Evolutionary conservation across 2,113 vertebrate genomes (phyloP).

Genomic region (Capreolus pygargus): DNA sequence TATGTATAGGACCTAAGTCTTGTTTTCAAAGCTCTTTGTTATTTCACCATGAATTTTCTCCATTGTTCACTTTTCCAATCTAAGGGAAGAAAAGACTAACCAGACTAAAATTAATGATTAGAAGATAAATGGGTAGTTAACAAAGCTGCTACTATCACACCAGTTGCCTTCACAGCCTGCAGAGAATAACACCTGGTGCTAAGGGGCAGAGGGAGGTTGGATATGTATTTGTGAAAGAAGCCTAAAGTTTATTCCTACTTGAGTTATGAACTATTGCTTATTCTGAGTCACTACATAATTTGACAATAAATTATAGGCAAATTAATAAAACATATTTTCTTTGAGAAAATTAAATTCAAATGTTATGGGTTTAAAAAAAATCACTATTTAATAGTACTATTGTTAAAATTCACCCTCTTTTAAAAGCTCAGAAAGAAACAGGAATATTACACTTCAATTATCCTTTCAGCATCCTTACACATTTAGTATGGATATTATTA

Average conservation of each 20-base stretch:
- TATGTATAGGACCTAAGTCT: background rate
- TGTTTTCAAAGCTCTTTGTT: background rate
- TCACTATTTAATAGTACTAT: background rate
- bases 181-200: background rate
- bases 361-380: background rate
- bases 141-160: background rate
- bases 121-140: background rate
- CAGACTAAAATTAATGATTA: background rate
- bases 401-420: slow-evolving; percentile 41
- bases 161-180: background rate
- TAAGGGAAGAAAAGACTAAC: background rate
- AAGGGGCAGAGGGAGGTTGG: background rate
- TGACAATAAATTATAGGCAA: background rate
- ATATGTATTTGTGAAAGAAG: background rate
- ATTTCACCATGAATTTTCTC: background rate
- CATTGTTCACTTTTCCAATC: background rate
- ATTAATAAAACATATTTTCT: slow-evolving; percentile 9
- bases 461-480: background rate
- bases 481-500: slow-evolving; percentile 2
- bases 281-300: background rate
- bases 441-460: background rate
- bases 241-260: background rate
- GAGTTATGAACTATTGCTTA: background rate
- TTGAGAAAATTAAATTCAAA: slow-evolving; percentile 22
- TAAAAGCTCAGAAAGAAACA: slow-evolving; percentile 16